phyloP scores from a whole-genome alignment of 2,888 invertebrate genomes.

The Hirtodrosophila confusa region DNA sequence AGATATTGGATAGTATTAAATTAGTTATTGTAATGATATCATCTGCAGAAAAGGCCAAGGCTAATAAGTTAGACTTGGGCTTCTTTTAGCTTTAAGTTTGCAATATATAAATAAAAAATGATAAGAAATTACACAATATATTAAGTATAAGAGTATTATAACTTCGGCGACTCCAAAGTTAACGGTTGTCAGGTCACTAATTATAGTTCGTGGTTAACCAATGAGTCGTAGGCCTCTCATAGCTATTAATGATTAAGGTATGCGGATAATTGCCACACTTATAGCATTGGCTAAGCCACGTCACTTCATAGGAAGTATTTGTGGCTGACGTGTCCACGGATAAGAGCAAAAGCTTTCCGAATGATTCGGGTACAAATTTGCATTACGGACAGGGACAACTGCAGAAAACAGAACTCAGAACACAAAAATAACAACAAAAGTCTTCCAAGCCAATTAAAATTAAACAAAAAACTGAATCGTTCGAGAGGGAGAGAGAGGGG shows the following conservation, averaged over 20 bases:
- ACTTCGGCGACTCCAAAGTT: no score
- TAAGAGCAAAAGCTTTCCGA: constrained; percentile 35
- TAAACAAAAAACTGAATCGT: constrained; percentile 47
- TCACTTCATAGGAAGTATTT: constrained; percentile 11
- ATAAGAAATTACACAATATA: no score
- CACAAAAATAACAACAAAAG: constrained; percentile 41
- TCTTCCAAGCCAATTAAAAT: constrained; percentile 61
- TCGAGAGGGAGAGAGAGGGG: constrained; percentile 22
- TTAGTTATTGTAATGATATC: no score
- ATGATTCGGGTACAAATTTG: constrained; percentile 44
- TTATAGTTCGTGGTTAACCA: constrained; percentile 31
- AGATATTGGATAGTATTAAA: no score
- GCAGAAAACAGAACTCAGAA: constrained; percentile 12
- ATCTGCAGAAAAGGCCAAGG: no score
- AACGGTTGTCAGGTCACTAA: constrained; percentile 4
- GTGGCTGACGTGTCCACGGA: constrained; percentile 22
- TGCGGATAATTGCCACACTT: constrained; percentile 30
- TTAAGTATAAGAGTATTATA: neutral
- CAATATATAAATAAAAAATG: no score
- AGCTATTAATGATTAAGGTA: constrained; percentile 21
- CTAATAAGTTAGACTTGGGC: no score
- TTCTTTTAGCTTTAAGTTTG: no score
- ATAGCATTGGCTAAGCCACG: constrained; percentile 17
- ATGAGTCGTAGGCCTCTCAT: constrained; percentile 7
- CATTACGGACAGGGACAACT: constrained; percentile 27